Conservation (phyloP, 2,113 vertebrate genomes). For the Sapayoa aenigma region DNA sequence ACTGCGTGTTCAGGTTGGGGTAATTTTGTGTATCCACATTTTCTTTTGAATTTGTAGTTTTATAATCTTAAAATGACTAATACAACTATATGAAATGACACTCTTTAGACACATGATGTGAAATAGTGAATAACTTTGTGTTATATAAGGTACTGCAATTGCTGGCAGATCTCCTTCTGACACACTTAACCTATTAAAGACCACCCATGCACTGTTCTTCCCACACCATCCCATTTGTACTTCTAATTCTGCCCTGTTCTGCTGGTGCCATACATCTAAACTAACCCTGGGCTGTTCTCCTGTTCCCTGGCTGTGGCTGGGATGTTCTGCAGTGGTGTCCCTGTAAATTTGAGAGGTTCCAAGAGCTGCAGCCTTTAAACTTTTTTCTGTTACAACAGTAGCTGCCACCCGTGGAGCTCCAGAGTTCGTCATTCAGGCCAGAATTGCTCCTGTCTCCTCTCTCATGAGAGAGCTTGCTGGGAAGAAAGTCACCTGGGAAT, state of each 20-base stretch:
- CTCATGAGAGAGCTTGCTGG: neutral
- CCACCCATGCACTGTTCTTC: conserved; percentile 12
- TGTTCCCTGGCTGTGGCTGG: neutral
- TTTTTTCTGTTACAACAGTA: neutral
- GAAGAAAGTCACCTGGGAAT: neutral
- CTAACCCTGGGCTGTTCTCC: neutral
- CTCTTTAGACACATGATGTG: conserved; percentile 43
- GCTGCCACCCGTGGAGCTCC: neutral
- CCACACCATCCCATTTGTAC: neutral
- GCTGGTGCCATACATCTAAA: accelerated
- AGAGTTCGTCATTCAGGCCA: neutral
- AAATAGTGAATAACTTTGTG: conserved; percentile 28
- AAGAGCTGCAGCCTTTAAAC: neutral
- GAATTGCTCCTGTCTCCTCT: neutral
- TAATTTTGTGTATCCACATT: conserved; percentile 55
- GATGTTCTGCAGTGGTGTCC: neutral
- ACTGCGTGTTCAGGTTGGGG: conserved; percentile 39
- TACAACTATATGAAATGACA: conserved; percentile 26
- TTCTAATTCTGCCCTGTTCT: neutral
- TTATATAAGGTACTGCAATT: conserved; percentile 40
- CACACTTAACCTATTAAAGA: conserved; percentile 23
- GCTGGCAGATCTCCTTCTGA: conserved; percentile 1
- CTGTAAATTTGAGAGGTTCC: neutral
- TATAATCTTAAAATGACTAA: conserved; percentile 61
- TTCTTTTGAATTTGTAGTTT: conserved; percentile 58